phyloP scores from a whole-genome alignment of 2,113 vertebrate genomes.

The Sebastes schlegelii region DNA sequence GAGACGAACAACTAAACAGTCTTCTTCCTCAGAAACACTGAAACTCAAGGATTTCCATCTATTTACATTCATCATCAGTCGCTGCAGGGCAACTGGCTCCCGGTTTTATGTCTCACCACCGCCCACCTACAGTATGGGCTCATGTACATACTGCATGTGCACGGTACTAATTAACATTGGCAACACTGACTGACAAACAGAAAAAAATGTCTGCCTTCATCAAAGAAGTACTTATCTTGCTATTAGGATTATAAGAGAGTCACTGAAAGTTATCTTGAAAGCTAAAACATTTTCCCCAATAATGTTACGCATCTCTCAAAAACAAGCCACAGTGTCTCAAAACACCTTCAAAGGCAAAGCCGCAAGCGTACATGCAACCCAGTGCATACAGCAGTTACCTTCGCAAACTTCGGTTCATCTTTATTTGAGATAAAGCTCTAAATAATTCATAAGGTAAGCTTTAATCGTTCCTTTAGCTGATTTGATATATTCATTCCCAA shows the following conservation, averaged over 20 bases:
- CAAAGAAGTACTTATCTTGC: not conserved
- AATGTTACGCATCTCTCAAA: not conserved
- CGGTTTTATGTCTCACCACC: conserved; percentile 59
- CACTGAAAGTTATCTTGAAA: not conserved
- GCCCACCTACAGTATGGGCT: conserved; percentile 77
- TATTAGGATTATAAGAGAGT: conserved; percentile 1
- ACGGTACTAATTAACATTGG: conserved; percentile 59
- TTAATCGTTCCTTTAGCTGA: not conserved
- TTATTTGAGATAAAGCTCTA: not conserved
- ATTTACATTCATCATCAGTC: conserved; percentile 69
- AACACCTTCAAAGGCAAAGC: not conserved
- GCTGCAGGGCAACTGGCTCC: conserved; percentile 56
- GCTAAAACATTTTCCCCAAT: not conserved
- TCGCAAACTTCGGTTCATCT: not conserved
- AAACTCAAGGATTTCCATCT: conserved; percentile 68
- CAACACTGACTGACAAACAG: conserved; percentile 39
- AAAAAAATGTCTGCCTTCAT: not conserved
- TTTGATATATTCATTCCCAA: not conserved
- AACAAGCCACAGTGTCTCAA: not conserved
- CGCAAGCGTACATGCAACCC: not conserved
- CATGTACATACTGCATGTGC: conserved; percentile 34
- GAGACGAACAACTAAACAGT: conserved; percentile 55
- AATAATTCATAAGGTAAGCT: not conserved
- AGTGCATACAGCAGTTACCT: not conserved
- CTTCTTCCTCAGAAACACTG: conserved; percentile 52